Conservation (phyloP, 2,113 vertebrate genomes). For the Mirza zaza region DNA sequence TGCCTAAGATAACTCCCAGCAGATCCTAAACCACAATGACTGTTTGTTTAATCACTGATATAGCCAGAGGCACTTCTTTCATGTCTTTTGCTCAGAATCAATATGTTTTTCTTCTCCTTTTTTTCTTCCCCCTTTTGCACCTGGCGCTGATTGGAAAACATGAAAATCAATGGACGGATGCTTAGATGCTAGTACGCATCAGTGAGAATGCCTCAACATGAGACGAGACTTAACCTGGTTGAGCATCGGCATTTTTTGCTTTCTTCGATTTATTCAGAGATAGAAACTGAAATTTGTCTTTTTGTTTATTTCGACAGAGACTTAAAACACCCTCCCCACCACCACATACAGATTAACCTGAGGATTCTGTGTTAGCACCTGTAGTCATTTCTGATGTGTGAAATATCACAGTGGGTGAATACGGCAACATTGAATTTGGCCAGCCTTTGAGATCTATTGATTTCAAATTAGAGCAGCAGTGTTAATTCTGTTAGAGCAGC, state of each 20-base stretch:
- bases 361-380: not conserved
- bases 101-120: not conserved
- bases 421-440: not conserved
- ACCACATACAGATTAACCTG: not conserved
- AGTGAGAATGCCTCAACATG: not conserved
- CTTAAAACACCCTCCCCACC: not conserved
- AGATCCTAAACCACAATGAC: not conserved
- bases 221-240: not conserved
- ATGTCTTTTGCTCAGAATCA: constrained; percentile 27
- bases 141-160: constrained; percentile 13
- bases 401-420: not conserved
- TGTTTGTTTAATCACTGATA: not conserved
- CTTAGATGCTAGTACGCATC: not conserved
- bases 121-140: not conserved
- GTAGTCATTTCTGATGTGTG: not conserved
- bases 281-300: not conserved
- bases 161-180: not conserved
- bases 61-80: not conserved
- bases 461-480: constrained; percentile 39
- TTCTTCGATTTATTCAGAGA: constrained; percentile 25
- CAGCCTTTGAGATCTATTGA: constrained; percentile 15
- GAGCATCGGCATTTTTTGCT: not conserved
- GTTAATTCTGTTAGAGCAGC: constrained; percentile 14
- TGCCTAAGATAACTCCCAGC: not conserved
- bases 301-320: not conserved